Percentiles rank a stretch among this genome's conserved stretches.
Evolutionary conservation across 1,140 invertebrate species (phyloP).

Genomic region (Episyrphus balteatus): DNA sequence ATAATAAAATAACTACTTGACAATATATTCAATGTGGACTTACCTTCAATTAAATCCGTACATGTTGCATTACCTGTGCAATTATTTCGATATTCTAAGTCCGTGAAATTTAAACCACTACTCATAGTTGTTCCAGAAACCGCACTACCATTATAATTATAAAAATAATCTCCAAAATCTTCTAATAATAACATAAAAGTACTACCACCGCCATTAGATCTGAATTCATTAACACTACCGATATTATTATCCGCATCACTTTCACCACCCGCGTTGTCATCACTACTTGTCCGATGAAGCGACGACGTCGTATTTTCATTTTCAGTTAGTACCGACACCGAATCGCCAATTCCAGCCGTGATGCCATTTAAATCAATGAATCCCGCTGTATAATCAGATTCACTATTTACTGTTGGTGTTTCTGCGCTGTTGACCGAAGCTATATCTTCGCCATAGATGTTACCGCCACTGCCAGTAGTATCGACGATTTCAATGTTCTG

Average conservation of each 20-base stretch:
- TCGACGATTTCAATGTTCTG: too few species aligned
- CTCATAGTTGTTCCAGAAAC: slow-evolving; percentile 20
- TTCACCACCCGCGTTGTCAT: slow-evolving; percentile 2
- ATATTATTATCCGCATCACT: not conserved
- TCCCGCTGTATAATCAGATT: slow-evolving; percentile 19
- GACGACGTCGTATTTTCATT: slow-evolving; percentile 10
- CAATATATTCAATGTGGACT: slow-evolving; percentile 6
- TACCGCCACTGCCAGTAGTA: not conserved
- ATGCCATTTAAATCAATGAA: slow-evolving; percentile 14
- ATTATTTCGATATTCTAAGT: slow-evolving; percentile 12
- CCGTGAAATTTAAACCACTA: slow-evolving; percentile 5
- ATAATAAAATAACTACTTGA: too few species aligned
- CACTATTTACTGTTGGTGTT: slow-evolving; percentile 21
- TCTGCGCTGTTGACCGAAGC: slow-evolving; percentile 32
- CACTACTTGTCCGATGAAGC: not conserved
- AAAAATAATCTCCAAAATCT: slow-evolving; percentile 50
- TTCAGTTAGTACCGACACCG: slow-evolving; percentile 13
- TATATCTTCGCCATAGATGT: slow-evolving; percentile 10
- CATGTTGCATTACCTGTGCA: slow-evolving; percentile 15
- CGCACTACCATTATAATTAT: slow-evolving; percentile 35
- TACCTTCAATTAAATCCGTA: slow-evolving; percentile 21
- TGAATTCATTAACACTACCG: not conserved
- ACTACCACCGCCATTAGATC: slow-evolving; percentile 24
- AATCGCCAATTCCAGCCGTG: slow-evolving; percentile 4
- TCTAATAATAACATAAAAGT: slow-evolving; percentile 44